Evolutionary conservation across 2,888 invertebrate genomes (phyloP).

Genomic region (Parascotia fuliginaria): DNA sequence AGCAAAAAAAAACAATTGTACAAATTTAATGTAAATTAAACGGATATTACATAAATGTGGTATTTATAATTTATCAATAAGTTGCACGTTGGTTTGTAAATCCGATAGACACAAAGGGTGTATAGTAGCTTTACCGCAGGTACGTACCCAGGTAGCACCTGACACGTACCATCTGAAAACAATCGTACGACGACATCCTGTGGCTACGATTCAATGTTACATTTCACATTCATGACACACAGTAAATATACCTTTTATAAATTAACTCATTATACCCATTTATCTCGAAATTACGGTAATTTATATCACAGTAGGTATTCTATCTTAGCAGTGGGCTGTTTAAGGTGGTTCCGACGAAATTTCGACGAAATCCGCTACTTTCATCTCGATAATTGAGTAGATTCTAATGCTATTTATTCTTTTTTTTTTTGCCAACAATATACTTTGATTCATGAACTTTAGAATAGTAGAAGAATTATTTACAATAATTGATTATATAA

Average conservation of each 20-base stretch:
- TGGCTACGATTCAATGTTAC: constrained; percentile 28
- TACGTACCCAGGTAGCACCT: constrained; percentile 69
- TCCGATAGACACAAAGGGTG: constrained; percentile 34
- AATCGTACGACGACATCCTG: constrained; percentile 34
- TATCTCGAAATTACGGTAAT: too few species aligned
- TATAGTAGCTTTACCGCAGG: constrained; percentile 67
- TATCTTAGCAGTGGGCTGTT: too few species aligned
- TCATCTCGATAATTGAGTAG: too few species aligned
- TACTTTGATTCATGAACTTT: too few species aligned
- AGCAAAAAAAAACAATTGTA: too few species aligned
- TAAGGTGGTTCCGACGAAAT: too few species aligned
- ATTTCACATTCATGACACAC: constrained; percentile 6
- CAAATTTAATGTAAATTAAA: constrained; percentile 2
- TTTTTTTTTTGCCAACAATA: too few species aligned
- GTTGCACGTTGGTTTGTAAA: constrained; percentile 9
- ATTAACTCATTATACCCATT: not conserved
- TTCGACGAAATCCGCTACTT: too few species aligned
- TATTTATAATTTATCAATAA: constrained; percentile 21
- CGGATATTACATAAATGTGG: constrained; percentile 13
- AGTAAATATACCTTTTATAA: not conserved
- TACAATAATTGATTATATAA: too few species aligned
- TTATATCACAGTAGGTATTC: too few species aligned
- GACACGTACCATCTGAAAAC: constrained; percentile 65
- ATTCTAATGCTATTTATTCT: too few species aligned
- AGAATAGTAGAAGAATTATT: too few species aligned